Conservation (phyloP, 2,888 invertebrate species). For the Cosmia trapezina region DNA sequence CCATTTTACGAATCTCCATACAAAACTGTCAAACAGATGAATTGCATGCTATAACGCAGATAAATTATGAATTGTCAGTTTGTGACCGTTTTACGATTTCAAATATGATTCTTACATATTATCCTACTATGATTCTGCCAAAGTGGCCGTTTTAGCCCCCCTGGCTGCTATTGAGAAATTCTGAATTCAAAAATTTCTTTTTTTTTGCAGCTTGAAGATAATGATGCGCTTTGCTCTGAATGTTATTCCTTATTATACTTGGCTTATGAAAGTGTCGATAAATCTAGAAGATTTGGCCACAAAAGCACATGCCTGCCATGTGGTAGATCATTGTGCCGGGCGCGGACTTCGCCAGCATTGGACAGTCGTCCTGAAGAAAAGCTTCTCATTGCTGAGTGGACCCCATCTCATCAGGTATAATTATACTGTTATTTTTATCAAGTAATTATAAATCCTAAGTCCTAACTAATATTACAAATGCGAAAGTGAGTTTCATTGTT, state of each 20-base stretch:
- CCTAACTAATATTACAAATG: background rate
- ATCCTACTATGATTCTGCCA: no score
- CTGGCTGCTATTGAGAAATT: background rate
- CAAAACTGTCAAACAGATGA: no score
- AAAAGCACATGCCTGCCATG: constrained; percentile 21
- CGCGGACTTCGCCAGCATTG: background rate
- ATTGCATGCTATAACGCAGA: no score
- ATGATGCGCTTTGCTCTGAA: constrained; percentile 3
- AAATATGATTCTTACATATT: no score
- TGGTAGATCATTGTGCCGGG: background rate
- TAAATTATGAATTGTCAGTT: no score
- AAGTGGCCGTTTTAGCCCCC: no score
- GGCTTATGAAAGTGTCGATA: constrained; percentile 16
- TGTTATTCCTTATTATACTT: constrained; percentile 19
- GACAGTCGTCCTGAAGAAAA: constrained; percentile 13
- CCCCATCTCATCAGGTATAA: constrained; percentile 34
- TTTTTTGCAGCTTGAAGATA: constrained; percentile 2
- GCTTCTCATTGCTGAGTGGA: constrained; percentile 1
- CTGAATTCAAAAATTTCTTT: background rate
- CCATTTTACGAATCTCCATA: no score
- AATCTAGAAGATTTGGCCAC: constrained; percentile 31
- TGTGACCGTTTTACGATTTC: no score
- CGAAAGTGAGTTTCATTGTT: no score
- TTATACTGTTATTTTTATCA: background rate
- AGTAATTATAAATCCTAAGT: background rate